A percentile compares a stretch with the other conserved stretches of the same genome.
These are phyloP conservation scores for Podarcis raffonei DNA, from an alignment of 2,113 vertebrate species.

Conservation along the genomic window DNA sequence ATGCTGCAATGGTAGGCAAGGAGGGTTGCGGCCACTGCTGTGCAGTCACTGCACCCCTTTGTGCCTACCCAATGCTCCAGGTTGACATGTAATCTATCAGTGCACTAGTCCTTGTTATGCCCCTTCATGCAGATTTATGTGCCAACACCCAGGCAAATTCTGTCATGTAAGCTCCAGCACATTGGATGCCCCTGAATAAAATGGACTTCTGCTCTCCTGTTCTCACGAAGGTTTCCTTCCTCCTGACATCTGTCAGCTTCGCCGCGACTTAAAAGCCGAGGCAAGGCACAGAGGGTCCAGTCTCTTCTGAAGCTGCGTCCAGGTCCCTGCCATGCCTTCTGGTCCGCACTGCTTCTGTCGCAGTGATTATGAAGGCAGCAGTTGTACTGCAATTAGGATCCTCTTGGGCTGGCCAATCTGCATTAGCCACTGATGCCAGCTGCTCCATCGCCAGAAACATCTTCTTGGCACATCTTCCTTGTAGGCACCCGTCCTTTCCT, in stretches of 20 bases:
- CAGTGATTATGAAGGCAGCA: slow-evolving; percentile 69
- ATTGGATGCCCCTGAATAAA: neutral
- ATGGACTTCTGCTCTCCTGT: neutral
- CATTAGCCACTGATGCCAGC: slow-evolving; percentile 64
- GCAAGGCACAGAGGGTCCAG: slow-evolving; percentile 42
- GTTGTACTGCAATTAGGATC: slow-evolving; percentile 73
- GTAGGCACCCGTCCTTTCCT: slow-evolving; percentile 41
- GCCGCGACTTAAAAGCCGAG: slow-evolving; percentile 26
- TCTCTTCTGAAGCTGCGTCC: slow-evolving; percentile 54
- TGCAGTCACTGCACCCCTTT: neutral
- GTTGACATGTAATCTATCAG: neutral
- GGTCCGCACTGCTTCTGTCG: slow-evolving; percentile 62
- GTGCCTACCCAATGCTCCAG: neutral
- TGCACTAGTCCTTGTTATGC: neutral
- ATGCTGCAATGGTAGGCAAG: no score
- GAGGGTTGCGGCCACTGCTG: neutral
- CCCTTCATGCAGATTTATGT: no score
- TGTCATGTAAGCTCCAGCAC: neutral
- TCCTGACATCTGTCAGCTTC: slow-evolving; percentile 66
- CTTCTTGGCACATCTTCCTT: slow-evolving; percentile 66
- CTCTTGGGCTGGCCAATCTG: slow-evolving; percentile 73
- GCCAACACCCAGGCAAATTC: neutral
- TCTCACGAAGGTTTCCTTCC: slow-evolving; percentile 34
- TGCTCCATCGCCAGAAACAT: slow-evolving; percentile 65
- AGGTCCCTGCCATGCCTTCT: slow-evolving; percentile 59